Percentiles rank a stretch among this genome's conserved stretches.
Evolutionary conservation across 1,140 invertebrate genomes (phyloP).

Genomic region (Hydropsyche tenuis): DNA sequence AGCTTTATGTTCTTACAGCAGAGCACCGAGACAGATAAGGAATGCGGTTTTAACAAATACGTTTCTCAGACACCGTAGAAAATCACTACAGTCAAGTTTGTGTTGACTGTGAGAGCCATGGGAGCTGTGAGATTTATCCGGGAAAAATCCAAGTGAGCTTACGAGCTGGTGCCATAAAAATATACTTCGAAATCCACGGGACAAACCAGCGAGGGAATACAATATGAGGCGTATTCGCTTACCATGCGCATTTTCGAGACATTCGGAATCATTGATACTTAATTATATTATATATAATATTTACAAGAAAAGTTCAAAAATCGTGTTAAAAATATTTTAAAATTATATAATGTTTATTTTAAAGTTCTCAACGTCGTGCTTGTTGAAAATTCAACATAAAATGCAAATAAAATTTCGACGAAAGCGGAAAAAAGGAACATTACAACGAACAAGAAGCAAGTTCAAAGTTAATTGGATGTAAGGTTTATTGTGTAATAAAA

Average conservation of each 20-base stretch:
- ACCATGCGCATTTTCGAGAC: too few relatives aligned
- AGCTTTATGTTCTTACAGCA: slow-evolving; percentile 9
- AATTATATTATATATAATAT: too few relatives aligned
- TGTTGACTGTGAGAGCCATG: background rate
- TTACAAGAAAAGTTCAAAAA: too few relatives aligned
- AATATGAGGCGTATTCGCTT: background rate
- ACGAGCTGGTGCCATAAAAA: slow-evolving; percentile 15
- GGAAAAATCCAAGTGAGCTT: slow-evolving; percentile 4
- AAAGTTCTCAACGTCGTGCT: too few relatives aligned
- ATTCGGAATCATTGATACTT: too few relatives aligned
- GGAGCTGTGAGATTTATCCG: slow-evolving; percentile 4
- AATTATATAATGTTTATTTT: too few relatives aligned
- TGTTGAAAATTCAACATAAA: too few relatives aligned
- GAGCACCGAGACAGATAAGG: slow-evolving; percentile 15
- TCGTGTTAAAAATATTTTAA: too few relatives aligned
- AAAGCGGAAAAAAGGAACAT: background rate
- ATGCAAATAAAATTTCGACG: too few relatives aligned
- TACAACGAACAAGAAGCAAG: background rate
- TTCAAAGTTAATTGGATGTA: background rate
- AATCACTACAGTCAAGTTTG: slow-evolving; percentile 12
- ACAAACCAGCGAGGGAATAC: background rate
- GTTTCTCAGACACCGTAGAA: background rate
- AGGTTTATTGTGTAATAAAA: background rate
- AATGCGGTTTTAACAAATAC: slow-evolving; percentile 20
- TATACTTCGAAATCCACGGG: slow-evolving; percentile 2